phyloP scores from a whole-genome alignment of 2,113 vertebrate genomes.

The Uria lomvia region DNA sequence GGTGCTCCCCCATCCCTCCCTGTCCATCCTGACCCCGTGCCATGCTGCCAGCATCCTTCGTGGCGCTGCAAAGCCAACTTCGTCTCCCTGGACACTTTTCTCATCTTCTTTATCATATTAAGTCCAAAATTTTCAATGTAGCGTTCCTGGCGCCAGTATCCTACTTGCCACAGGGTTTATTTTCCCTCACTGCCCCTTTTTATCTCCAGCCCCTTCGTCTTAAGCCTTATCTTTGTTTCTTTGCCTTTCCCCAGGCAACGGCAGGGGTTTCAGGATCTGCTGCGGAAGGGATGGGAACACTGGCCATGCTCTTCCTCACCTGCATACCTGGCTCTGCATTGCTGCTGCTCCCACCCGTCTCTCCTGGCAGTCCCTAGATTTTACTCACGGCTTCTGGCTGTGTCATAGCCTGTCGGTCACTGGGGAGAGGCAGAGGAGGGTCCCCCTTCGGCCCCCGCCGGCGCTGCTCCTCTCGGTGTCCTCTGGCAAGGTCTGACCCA shows the following conservation, averaged over 20 bases:
- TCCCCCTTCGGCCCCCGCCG: accelerated
- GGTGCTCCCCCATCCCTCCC: neutral
- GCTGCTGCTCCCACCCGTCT: neutral
- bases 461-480: accelerated
- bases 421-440: neutral
- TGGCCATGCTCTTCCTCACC: neutral
- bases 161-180: neutral
- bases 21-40: neutral
- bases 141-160: neutral
- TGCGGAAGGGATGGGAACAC: accelerated
- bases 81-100: neutral
- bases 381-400: accelerated
- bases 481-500: neutral
- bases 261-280: neutral
- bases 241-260: neutral
- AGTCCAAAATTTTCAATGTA: neutral
- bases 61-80: neutral
- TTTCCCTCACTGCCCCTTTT: neutral
- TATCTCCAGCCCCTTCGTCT: neutral
- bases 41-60: accelerated
- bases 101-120: neutral
- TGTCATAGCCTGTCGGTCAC: accelerated
- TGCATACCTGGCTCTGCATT: accelerated
- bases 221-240: neutral
- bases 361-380: neutral